Evolutionary conservation across 2,113 vertebrate species (phyloP).

Genomic region (Peromyscus leucopus): DNA sequence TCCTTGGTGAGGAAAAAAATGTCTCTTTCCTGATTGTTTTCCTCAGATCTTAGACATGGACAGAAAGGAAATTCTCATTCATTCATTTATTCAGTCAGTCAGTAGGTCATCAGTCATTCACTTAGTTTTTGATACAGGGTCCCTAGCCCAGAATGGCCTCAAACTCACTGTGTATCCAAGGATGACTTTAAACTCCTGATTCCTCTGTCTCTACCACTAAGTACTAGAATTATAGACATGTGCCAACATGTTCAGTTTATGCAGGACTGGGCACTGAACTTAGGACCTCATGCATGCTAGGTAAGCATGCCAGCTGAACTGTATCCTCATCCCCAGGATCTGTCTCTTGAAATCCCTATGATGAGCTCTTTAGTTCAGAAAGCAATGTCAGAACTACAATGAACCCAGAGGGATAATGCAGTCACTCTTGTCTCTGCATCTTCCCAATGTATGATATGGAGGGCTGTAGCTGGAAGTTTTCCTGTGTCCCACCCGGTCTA

Average conservation of each 20-base stretch:
- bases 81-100: not conserved
- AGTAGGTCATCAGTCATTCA: too few species aligned
- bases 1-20: not conserved
- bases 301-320: not conserved
- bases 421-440: not conserved
- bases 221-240: not conserved
- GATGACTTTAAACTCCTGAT: not conserved
- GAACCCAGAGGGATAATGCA: not conserved
- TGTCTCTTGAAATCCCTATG: not conserved
- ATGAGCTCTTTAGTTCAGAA: constrained; percentile 7
- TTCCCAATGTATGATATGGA: constrained; percentile 46
- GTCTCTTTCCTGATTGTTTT: not conserved
- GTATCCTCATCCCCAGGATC: not conserved
- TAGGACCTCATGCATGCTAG: not conserved
- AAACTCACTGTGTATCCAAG: not conserved
- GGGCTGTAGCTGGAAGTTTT: not conserved
- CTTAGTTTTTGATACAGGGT: not conserved
- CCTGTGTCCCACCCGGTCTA: too few species aligned
- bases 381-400: not conserved
- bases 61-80: not conserved
- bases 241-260: not conserved
- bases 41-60: not conserved
- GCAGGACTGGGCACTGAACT: not conserved
- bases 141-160: not conserved
- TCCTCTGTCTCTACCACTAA: not conserved